These are phyloP conservation scores for Macrophya alboannulata DNA, from an alignment of 2,888 invertebrate species.

Conservation along the genomic window DNA sequence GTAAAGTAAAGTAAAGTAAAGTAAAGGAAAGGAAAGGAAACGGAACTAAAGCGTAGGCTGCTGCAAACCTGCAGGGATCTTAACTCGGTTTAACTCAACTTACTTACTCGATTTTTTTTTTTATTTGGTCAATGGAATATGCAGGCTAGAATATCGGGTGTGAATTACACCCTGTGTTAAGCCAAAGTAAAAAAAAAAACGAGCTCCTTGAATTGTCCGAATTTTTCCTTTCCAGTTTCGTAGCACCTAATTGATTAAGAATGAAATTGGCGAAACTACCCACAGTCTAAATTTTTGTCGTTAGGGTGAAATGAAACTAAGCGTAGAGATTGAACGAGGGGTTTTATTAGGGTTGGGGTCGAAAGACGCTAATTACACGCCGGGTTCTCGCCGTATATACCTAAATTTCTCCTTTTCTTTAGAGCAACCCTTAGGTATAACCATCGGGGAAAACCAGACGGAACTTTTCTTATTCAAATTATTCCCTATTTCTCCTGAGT, in stretches of 20 bases:
- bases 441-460: constrained; percentile 45
- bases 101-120: neutral
- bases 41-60: neutral
- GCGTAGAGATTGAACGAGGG: constrained; percentile 43
- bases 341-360: neutral
- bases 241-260: constrained; percentile 37
- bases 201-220: neutral
- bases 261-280: constrained; percentile 23
- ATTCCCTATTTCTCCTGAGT: constrained; percentile 14
- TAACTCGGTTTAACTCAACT: constrained; percentile 1
- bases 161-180: neutral
- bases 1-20: constrained; percentile 46
- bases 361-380: constrained; percentile 33
- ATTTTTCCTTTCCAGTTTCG: neutral
- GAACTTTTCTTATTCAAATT: constrained; percentile 59
- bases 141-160: neutral
- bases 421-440: constrained; percentile 35
- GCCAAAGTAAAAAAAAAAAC: neutral
- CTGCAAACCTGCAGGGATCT: neutral
- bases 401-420: constrained; percentile 28
- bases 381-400: neutral
- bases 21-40: neutral
- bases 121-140: constrained; percentile 13
- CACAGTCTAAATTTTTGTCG: neutral
- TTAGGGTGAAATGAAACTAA: constrained; percentile 24